A percentile compares a stretch with the other conserved stretches of the same genome.
These are phyloP conservation scores for Phaenicophaeus curvirostris DNA, from an alignment of 2,797 vertebrate genomes.

Conservation along the genomic window DNA sequence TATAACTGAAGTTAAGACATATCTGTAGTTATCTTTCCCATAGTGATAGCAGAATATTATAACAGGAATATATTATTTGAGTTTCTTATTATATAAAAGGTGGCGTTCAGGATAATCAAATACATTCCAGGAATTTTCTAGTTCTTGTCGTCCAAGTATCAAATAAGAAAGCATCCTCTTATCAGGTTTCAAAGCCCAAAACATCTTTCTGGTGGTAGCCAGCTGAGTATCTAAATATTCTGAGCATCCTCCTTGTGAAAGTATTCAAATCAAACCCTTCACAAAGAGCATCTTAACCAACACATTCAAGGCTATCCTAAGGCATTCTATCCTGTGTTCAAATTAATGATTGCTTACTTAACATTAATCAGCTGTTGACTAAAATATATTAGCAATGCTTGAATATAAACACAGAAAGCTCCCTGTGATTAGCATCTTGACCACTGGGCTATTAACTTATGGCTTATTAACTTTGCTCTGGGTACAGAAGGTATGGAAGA, in stretches of 20 bases:
- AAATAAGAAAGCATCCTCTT: not conserved
- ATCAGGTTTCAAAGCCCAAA: not conserved
- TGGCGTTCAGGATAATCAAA: not conserved
- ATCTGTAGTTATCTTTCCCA: not conserved
- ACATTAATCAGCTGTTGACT: not conserved
- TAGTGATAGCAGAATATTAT: not conserved
- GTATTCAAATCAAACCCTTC: not conserved
- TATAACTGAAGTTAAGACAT: not conserved
- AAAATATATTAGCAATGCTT: not conserved
- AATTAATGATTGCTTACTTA: not conserved
- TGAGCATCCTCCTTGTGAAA: not conserved
- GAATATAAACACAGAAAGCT: not conserved
- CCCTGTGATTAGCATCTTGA: not conserved
- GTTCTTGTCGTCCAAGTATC: not conserved
- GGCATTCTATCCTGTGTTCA: not conserved
- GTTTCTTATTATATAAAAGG: not conserved
- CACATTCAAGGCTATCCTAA: not conserved
- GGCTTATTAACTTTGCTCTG: not conserved
- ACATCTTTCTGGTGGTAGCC: not conserved
- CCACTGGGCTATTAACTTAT: not conserved
- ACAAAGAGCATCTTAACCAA: conserved; percentile 12
- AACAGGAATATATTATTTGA: not conserved
- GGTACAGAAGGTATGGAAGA: not conserved
- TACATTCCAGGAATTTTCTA: not conserved
- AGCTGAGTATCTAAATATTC: not conserved